phyloP scores from a whole-genome alignment of 2,888 invertebrate species.

The Fissipunctia ypsillon region DNA sequence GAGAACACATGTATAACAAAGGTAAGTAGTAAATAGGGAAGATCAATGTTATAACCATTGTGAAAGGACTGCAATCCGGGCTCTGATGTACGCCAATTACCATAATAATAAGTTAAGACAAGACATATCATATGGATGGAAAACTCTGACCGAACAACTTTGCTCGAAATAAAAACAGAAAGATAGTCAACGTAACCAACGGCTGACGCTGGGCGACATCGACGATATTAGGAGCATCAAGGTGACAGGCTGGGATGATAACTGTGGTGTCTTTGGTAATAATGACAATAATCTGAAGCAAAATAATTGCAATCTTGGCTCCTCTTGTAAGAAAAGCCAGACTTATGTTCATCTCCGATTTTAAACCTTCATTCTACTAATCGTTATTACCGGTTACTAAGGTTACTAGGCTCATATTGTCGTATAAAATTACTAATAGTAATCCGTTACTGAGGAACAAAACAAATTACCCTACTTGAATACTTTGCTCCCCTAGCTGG shows the following conservation, averaged over 20 bases:
- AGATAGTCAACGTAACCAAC: too few relatives aligned
- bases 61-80: too few relatives aligned
- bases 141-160: background rate
- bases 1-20: background rate
- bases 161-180: background rate
- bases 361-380: background rate
- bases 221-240: background rate
- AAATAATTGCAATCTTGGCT: background rate
- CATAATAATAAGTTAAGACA: background rate
- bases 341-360: too few relatives aligned
- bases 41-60: background rate
- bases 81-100: background rate
- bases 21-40: background rate
- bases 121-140: background rate
- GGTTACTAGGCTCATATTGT: conserved; percentile 32
- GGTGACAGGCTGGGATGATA: background rate
- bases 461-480: conserved; percentile 80
- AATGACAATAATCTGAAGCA: background rate
- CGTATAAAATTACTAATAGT: conserved; percentile 68
- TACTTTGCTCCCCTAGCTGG: conserved; percentile 67
- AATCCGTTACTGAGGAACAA: conserved; percentile 73
- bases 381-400: conserved; percentile 5
- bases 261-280: background rate
- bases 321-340: background rate
- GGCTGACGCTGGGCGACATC: background rate